Evolutionary conservation across 2,113 vertebrate genomes (phyloP).

Genomic region (Nothobranchius furzeri): DNA sequence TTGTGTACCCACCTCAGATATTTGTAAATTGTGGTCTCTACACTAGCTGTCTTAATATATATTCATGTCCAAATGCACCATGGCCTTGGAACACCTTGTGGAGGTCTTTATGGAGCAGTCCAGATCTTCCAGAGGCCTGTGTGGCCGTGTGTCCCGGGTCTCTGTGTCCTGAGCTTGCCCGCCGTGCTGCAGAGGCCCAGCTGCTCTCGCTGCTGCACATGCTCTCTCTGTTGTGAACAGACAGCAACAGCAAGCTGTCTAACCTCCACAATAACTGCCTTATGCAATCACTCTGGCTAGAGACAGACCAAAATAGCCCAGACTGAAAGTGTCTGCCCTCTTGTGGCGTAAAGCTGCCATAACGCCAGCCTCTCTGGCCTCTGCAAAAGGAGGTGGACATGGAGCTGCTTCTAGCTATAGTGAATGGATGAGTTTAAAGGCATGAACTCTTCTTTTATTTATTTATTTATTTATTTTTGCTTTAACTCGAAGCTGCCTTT

Average conservation of each 20-base stretch:
- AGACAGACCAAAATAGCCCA: conserved; percentile 74
- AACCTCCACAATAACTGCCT: conserved; percentile 70
- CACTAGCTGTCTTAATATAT: background rate
- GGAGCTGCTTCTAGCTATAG: conserved; percentile 15
- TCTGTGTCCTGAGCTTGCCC: conserved; percentile 32
- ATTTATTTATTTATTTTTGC: background rate
- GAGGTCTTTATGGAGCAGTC: conserved; percentile 1
- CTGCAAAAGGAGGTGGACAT: conserved; percentile 40
- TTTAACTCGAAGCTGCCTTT: background rate
- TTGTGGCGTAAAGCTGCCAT: conserved; percentile 51
- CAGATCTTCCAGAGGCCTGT: conserved; percentile 22
- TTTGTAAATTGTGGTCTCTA: too few species aligned
- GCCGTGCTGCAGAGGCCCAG: conserved; percentile 51
- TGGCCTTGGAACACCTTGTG: too few species aligned
- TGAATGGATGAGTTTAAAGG: background rate
- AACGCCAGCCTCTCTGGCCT: conserved; percentile 40
- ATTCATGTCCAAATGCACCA: background rate
- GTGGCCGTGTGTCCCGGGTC: conserved; percentile 31
- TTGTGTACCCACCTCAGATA: too few species aligned
- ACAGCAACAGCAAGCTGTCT: conserved; percentile 57
- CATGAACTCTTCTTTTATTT: too few species aligned
- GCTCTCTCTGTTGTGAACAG: conserved; percentile 64
- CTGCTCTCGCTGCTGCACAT: conserved; percentile 50
- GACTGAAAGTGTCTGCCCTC: conserved; percentile 73
- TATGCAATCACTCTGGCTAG: conserved; percentile 75